Evolutionary conservation across 2,113 vertebrate genomes (phyloP).

Genomic region (Syngnathoides biaculeatus): DNA sequence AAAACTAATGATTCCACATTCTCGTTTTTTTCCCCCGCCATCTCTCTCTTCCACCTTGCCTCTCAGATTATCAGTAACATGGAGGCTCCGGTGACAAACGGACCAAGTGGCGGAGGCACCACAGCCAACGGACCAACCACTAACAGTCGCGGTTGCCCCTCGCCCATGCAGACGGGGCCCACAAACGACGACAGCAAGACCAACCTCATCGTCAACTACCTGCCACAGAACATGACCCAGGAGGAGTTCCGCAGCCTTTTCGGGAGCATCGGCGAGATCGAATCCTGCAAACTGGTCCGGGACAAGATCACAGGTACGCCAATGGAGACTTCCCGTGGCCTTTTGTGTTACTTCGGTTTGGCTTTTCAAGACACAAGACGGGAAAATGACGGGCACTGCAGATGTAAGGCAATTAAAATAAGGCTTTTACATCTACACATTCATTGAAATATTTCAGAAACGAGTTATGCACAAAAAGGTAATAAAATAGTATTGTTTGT

Average conservation of each 20-base stretch:
- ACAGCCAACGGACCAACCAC: constrained; percentile 96
- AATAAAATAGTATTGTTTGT: too few species aligned
- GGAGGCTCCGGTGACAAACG: constrained; percentile 99
- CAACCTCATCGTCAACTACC: constrained; percentile 99
- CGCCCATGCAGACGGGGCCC: constrained; percentile 96
- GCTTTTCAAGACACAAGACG: too few species aligned
- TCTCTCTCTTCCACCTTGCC: constrained; percentile 5
- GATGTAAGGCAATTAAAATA: too few species aligned
- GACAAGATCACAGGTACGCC: constrained; percentile 98
- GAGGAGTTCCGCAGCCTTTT: constrained; percentile 99
- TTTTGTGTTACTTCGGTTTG: neutral
- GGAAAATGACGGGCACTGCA: too few species aligned
- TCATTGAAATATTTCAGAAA: too few species aligned
- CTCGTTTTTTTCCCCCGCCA: constrained; percentile 13
- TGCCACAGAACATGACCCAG: constrained; percentile 99
- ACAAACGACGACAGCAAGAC: constrained; percentile 99
- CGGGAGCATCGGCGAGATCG: constrained; percentile 98
- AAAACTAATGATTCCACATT: neutral
- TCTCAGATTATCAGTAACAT: constrained; percentile 99
- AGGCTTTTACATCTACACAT: too few species aligned
- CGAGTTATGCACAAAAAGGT: too few species aligned
- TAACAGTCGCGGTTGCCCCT: constrained; percentile 98
- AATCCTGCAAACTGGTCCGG: constrained; percentile 98
- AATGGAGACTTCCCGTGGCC: neutral
- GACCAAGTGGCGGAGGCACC: constrained; percentile 86